These are phyloP conservation scores for Limnodromus scolopaceus DNA, from an alignment of 2,797 vertebrate species.

Conservation along the genomic window DNA sequence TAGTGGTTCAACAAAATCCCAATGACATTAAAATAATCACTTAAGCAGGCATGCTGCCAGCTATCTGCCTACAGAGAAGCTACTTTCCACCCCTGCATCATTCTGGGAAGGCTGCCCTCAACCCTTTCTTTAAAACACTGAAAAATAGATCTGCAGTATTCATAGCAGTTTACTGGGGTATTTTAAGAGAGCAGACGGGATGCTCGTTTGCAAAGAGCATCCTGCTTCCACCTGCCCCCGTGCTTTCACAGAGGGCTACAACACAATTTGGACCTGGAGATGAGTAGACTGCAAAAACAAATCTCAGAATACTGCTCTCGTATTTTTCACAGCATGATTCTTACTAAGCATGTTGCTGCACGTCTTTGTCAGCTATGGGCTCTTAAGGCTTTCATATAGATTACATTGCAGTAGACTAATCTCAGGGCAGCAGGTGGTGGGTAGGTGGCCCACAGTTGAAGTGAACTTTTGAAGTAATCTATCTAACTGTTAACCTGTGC, in stretches of 20 bases:
- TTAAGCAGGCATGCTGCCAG: neutral
- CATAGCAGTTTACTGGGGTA: neutral
- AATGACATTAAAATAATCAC: neutral
- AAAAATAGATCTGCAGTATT: neutral
- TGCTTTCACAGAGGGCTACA: neutral
- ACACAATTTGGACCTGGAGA: neutral
- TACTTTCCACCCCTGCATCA: neutral
- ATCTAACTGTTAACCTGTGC: neutral
- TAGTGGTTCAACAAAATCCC: neutral
- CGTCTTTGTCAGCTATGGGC: neutral
- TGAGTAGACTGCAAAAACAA: neutral
- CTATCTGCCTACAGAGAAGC: neutral
- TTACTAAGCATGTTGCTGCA: accelerated
- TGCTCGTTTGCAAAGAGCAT: neutral
- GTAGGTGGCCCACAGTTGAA: neutral
- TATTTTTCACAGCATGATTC: neutral
- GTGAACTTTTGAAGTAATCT: neutral
- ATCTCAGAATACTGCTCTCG: neutral
- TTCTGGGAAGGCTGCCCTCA: neutral
- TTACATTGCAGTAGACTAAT: neutral
- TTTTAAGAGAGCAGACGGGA: neutral
- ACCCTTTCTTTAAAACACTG: neutral
- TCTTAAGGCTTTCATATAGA: neutral
- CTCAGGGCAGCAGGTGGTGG: neutral
- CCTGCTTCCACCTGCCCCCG: neutral